Evolutionary conservation across 2,113 vertebrate species (phyloP), one percentile per base, ranked within the genome.

Genomic region (Climacteris rufus): DNA sequence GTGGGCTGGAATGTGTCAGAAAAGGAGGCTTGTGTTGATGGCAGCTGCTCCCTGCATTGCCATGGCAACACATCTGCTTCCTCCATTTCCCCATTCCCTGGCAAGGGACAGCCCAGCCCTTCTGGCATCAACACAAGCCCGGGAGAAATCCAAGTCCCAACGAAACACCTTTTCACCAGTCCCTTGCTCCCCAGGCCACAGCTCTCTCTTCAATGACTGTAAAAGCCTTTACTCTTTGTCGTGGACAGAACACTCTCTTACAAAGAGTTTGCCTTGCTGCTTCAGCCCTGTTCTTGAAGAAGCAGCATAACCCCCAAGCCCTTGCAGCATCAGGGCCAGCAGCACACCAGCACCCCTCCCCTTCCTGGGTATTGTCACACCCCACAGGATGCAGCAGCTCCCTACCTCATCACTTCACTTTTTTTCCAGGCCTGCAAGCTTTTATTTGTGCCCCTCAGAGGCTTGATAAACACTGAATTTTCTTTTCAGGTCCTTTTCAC

Each of bases 11-110:
- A 45, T 12, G 5, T 0, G 0, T 42, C 59, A 72, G 71, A 81
- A 92, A 77, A 76, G 39, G 40, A 52, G 12, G 21, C 31, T 50
- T 82, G 78, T 80, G 92, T 35, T 1, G 14, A 23, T 11, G 45
- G 65, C 4, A 4, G 60, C 68, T 35, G 75, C 88, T 90, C 71
- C 61, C 78, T 28, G 54, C 54, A 35, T 80, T 49, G 77, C 89
- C 65, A 75, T 60, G 56, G 78, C 65, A 95, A 95, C 90, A 71
- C 87, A 66, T 49, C 94, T 94, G 83, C 70, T 92, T 90, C 94
- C 86, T 92, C 85, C 53, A 79, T 77, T 93, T 85, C 75, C 65
- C 53, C 2, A 5, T 52, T 92, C 63, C 52, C 83, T 93, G 88
- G 81, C 65, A 82, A 82, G 78, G 44, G 60, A 78, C 52, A 81